Evolutionary conservation across 2,113 vertebrate species (phyloP).

Genomic region (Halichoeres trimaculatus): DNA sequence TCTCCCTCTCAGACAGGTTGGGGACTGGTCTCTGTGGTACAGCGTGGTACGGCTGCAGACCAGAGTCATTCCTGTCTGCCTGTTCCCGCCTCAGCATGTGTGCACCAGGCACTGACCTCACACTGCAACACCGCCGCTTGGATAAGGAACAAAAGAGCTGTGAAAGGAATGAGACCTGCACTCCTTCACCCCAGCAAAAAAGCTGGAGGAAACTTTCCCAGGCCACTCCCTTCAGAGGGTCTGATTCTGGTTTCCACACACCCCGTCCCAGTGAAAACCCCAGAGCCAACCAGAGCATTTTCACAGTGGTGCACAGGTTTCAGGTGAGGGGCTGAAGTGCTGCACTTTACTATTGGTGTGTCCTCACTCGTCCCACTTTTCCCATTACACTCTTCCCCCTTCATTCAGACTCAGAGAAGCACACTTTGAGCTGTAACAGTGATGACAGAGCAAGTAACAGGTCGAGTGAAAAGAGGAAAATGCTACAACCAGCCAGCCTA

Average conservation of each 20-base stretch:
- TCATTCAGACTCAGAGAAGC: neutral
- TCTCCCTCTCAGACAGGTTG: constrained; percentile 61
- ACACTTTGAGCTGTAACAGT: constrained; percentile 3
- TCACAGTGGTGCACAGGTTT: neutral
- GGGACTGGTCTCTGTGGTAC: constrained; percentile 61
- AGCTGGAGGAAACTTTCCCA: neutral
- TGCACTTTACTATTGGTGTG: neutral
- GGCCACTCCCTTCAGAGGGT: neutral
- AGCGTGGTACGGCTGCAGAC: constrained; percentile 70
- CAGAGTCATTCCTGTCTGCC: constrained; percentile 69
- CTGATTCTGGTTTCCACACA: neutral
- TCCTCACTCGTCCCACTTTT: too few relatives aligned
- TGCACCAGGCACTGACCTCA: constrained; percentile 67
- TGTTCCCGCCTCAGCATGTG: constrained; percentile 45
- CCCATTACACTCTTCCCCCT: too few relatives aligned
- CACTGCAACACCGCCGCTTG: constrained; percentile 15
- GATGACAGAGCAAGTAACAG: constrained; percentile 3
- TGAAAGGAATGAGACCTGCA: constrained; percentile 33
- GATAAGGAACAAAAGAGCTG: constrained; percentile 55
- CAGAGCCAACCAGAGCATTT: neutral
- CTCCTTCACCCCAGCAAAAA: constrained; percentile 26
- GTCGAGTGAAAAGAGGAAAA: constrained; percentile 33
- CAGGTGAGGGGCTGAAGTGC: neutral
- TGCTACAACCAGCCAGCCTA: constrained; percentile 36
- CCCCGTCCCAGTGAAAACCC: too few relatives aligned